phyloP scores from a whole-genome alignment of 2,888 invertebrate species.

The Drosophila histrio region DNA sequence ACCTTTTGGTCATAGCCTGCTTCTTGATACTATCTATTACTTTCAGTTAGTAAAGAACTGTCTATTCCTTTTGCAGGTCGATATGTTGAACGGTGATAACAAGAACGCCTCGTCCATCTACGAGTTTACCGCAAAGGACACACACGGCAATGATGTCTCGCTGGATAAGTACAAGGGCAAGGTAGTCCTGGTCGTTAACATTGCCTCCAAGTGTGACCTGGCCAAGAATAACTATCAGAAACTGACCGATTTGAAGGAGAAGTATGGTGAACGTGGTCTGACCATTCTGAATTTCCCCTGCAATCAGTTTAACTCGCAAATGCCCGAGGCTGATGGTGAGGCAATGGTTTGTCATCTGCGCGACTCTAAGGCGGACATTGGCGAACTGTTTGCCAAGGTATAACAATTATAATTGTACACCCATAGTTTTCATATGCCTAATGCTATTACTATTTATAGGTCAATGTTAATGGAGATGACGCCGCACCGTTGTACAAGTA shows the following conservation, averaged over 20 bases:
- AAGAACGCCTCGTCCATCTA: slow-evolving; percentile 87
- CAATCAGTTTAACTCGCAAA: slow-evolving; percentile 91
- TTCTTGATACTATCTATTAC: no score
- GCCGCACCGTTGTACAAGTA: slow-evolving; percentile 83
- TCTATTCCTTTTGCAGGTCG: slow-evolving; percentile 63
- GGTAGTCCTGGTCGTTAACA: slow-evolving; percentile 93
- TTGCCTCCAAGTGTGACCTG: slow-evolving; percentile 93
- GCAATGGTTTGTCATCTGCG: slow-evolving; percentile 88
- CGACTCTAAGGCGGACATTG: slow-evolving; percentile 85
- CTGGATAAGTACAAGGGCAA: slow-evolving; percentile 88
- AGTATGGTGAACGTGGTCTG: slow-evolving; percentile 87
- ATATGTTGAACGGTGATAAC: slow-evolving; percentile 80
- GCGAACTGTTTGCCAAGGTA: slow-evolving; percentile 89
- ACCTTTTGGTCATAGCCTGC: slow-evolving; percentile 8
- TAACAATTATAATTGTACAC: background rate
- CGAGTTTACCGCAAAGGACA: slow-evolving; percentile 90
- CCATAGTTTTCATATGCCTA: background rate
- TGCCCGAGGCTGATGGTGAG: slow-evolving; percentile 87
- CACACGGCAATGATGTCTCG: slow-evolving; percentile 89
- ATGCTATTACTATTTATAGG: slow-evolving; percentile 46
- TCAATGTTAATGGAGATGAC: slow-evolving; percentile 83
- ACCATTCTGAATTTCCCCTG: slow-evolving; percentile 93
- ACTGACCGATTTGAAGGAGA: slow-evolving; percentile 89
- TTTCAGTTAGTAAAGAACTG: no score
- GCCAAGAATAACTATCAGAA: slow-evolving; percentile 92